Conservation (phyloP, 2,888 invertebrate species). For the Ophion costatus region DNA sequence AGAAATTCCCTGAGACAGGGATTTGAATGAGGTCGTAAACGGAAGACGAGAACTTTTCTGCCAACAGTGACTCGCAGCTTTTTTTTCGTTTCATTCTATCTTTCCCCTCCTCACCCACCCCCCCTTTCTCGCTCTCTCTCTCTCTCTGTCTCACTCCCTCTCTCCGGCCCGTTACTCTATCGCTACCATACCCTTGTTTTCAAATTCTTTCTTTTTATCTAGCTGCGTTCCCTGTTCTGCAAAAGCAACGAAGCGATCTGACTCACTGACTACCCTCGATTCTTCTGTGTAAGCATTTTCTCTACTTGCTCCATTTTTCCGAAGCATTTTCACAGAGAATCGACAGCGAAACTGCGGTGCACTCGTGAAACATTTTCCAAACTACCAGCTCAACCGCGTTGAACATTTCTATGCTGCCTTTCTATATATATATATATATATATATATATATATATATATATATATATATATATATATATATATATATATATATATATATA, state of each 20-base stretch:
- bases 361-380: constrained; percentile 55
- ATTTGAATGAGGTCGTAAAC: constrained; percentile 66
- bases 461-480: too few species aligned
- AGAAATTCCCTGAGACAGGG: constrained; percentile 58
- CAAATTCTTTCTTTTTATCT: constrained; percentile 36
- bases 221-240: constrained; percentile 39
- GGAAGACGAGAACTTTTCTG: constrained; percentile 57
- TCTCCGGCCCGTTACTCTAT: neutral
- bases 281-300: constrained; percentile 30
- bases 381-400: constrained; percentile 48
- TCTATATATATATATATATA: neutral
- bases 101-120: neutral
- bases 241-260: constrained; percentile 44
- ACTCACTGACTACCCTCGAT: constrained; percentile 54
- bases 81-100: constrained; percentile 19
- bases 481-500: too few species aligned
- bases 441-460: too few species aligned
- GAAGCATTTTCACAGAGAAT: constrained; percentile 14
- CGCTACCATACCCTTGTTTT: constrained; percentile 23
- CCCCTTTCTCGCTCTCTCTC: constrained; percentile 7
- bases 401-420: constrained; percentile 50
- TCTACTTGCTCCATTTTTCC: constrained; percentile 43
- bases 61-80: constrained; percentile 42
- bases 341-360: constrained; percentile 42
- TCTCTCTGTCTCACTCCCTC: constrained; percentile 17